Conservation (phyloP, 2,797 vertebrate genomes). For the Momotus momota region DNA sequence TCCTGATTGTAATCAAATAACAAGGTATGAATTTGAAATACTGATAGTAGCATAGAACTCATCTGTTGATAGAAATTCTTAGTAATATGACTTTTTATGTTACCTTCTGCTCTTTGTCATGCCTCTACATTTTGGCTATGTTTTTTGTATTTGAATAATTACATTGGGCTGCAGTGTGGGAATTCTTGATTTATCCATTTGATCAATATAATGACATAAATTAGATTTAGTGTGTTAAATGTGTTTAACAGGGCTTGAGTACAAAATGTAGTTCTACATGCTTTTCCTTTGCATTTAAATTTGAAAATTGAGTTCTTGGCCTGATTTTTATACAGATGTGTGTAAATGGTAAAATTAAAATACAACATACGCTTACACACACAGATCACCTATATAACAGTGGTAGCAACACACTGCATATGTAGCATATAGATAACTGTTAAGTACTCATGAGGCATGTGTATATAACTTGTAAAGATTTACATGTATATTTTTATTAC, state of each 20-base stretch:
- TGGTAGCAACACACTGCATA: background rate
- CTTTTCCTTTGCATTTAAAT: conserved; percentile 5
- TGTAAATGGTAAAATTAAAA: background rate
- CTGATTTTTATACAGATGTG: background rate
- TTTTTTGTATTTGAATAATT: conserved; percentile 15
- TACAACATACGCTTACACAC: accelerated
- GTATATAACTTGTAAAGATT: background rate
- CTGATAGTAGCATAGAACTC: background rate
- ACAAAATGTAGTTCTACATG: background rate
- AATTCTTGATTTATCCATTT: background rate
- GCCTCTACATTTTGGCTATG: conserved; percentile 22
- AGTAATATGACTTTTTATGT: conserved; percentile 76
- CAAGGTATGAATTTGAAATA: background rate
- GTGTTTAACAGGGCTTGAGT: background rate
- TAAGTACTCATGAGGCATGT: background rate
- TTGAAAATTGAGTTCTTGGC: conserved; percentile 4
- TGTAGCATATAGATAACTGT: background rate
- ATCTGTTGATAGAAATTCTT: conserved; percentile 20
- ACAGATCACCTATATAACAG: background rate
- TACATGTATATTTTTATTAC: background rate
- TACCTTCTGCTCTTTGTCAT: conserved; percentile 9
- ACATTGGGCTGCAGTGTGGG: background rate
- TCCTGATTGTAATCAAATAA: background rate
- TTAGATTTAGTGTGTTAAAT: background rate
- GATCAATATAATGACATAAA: background rate